Conservation (phyloP, 2,888 invertebrate genomes). For the Plebejus melissa region DNA sequence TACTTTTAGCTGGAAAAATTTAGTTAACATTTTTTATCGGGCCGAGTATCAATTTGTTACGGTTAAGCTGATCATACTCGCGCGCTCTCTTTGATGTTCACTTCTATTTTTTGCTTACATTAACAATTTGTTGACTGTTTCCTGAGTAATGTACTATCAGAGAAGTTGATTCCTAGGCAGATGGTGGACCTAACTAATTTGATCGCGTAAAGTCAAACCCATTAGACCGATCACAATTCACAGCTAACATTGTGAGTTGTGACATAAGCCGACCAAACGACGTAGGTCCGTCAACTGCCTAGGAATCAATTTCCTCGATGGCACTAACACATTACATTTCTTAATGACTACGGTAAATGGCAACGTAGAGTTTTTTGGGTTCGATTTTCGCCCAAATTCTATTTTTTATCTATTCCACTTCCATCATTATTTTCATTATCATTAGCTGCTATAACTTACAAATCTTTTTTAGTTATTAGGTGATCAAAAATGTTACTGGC, state of each 20-base stretch:
- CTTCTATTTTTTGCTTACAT: constrained; percentile 38
- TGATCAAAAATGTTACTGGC: background rate
- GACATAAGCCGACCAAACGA: too few relatives aligned
- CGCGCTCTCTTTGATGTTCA: constrained; percentile 43
- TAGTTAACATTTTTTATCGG: constrained; percentile 36
- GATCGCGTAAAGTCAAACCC: too few relatives aligned
- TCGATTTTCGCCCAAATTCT: background rate
- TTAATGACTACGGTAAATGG: constrained; percentile 19
- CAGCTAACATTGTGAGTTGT: too few relatives aligned
- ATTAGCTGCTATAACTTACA: too few relatives aligned
- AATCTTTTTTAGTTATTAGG: too few relatives aligned
- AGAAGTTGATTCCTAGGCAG: too few relatives aligned
- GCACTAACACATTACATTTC: constrained; percentile 25
- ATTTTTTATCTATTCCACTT: background rate
- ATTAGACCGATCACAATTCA: too few relatives aligned
- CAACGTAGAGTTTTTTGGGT: background rate
- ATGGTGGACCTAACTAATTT: too few relatives aligned
- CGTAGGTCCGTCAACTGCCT: too few relatives aligned
- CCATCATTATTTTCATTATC: too few relatives aligned
- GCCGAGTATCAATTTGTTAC: constrained; percentile 45
- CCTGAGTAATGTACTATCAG: constrained; percentile 6
- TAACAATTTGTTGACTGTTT: constrained; percentile 33
- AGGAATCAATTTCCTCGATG: too few relatives aligned
- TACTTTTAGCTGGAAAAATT: constrained; percentile 40
- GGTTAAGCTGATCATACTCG: constrained; percentile 40